Conservation (phyloP, 2,797 vertebrate genomes). For the Scarus forsteni region DNA sequence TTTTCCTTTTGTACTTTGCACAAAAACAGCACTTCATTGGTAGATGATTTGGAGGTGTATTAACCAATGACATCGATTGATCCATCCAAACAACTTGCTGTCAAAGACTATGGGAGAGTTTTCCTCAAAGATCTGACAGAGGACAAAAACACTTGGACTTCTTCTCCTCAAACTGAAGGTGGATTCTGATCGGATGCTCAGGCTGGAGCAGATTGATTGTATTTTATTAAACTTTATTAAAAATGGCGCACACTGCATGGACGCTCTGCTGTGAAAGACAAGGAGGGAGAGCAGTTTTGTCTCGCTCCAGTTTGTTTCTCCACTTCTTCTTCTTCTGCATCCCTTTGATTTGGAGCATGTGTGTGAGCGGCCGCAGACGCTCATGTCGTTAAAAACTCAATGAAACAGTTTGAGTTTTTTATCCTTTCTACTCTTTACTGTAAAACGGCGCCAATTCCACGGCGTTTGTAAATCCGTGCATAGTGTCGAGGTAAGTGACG, state of each 20-base stretch:
- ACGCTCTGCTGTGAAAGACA: background rate
- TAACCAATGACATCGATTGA: background rate
- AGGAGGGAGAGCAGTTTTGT: background rate
- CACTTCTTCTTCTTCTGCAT: constrained; percentile 20
- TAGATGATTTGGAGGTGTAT: background rate
- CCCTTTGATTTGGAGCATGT: constrained; percentile 14
- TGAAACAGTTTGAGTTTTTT: constrained; percentile 48
- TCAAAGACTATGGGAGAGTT: background rate
- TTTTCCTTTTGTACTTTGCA: background rate
- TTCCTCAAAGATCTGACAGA: background rate
- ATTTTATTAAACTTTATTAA: constrained; percentile 36
- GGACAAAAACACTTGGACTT: constrained; percentile 9
- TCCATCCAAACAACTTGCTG: background rate
- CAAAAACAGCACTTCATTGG: background rate
- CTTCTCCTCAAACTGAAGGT: constrained; percentile 8
- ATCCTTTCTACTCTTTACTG: constrained; percentile 67
- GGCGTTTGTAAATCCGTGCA: constrained; percentile 30
- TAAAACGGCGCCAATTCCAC: constrained; percentile 30
- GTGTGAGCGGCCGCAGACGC: constrained; percentile 1
- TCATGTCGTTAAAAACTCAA: constrained; percentile 10
- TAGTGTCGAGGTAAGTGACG: constrained; percentile 61
- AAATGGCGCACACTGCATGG: background rate
- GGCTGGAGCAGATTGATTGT: constrained; percentile 57
- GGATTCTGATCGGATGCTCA: constrained; percentile 13
- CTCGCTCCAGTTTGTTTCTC: constrained; percentile 1